Conservation (phyloP, 2,113 vertebrate species). For the Cryptomyrus ogoouensis region DNA sequence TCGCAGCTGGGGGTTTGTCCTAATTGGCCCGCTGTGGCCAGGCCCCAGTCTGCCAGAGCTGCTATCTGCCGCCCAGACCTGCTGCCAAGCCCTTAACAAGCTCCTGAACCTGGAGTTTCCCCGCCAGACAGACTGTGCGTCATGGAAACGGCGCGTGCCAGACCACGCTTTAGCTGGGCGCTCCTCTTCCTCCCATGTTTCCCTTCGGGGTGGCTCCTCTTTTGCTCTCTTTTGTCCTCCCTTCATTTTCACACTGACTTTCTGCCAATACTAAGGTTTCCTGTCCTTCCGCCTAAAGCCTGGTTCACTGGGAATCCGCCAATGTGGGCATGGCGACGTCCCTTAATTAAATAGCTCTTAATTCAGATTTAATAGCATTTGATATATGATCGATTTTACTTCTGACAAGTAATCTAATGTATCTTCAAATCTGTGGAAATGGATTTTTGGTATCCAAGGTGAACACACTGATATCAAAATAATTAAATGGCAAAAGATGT, state of each 20-base stretch:
- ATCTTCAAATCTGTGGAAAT: constrained; percentile 1
- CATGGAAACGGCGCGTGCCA: background rate
- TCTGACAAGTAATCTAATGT: background rate
- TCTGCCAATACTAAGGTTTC: background rate
- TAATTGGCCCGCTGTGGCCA: constrained; percentile 2
- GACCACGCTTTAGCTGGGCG: background rate
- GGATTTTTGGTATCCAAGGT: background rate
- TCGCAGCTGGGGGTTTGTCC: background rate
- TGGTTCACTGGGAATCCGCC: background rate
- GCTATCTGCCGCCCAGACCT: no score
- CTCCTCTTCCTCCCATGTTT: background rate
- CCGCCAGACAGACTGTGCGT: background rate
- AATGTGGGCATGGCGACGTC: background rate
- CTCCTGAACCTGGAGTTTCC: background rate
- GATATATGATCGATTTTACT: background rate
- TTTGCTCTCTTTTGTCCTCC: background rate
- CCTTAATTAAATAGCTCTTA: background rate
- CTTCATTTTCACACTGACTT: background rate
- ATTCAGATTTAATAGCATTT: background rate
- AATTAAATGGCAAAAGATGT: background rate
- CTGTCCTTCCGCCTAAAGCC: background rate
- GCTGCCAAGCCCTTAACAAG: background rate
- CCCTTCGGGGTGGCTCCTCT: background rate
- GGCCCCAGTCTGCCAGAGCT: background rate
- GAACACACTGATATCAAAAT: background rate